Evolutionary conservation across 2,888 invertebrate genomes (phyloP), one percentile per base, ranked within the genome.

Genomic region (Drosophila robusta): DNA sequence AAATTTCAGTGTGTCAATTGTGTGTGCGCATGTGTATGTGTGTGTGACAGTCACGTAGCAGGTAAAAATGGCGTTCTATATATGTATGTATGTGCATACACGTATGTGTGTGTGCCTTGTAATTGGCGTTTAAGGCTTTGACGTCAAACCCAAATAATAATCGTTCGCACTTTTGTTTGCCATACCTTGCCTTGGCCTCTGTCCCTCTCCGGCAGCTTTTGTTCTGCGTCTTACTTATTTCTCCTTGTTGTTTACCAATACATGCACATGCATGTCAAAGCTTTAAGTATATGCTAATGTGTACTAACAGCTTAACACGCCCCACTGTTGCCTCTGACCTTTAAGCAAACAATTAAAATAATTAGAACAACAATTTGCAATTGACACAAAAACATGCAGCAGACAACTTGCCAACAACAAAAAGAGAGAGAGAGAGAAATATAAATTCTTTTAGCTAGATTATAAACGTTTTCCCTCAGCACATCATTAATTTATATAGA

Each of bases 1-100:
- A 85, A 88, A 85, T 85, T 86, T 83, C 86, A 87, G 78, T 87
- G 80, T 86, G 83, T 88, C 88, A 85, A 87, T 82, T 87, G 86
- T 78, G 67, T 65, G 67, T 78, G 45, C 42, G 49, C 47, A 47
- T 50, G 47, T 51, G 12, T 14, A 45, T 57, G 47, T 46, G 61
- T 56, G 44, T 56, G 39, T 55, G 55, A 14, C 61, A 60, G 61
- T 75, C 80, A 80, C 80, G 83, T 80, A 80, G 63, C 77, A 60
- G 77, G 57, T 72, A 58, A 71, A 68, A 70, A 70, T 69, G 67
- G 64, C 66, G 58, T 45, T 56, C 49, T 45, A 24, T 44, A 16
- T 51, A 24, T 36, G 26, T 51, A 14, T 65, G 8, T 70, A 24
- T 67, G 46, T 60, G 46, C 36, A n/a, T 72, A 29, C 7, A 8